Conservation (phyloP, 2,797 vertebrate species). For the Mormyrus hasselquistii region DNA sequence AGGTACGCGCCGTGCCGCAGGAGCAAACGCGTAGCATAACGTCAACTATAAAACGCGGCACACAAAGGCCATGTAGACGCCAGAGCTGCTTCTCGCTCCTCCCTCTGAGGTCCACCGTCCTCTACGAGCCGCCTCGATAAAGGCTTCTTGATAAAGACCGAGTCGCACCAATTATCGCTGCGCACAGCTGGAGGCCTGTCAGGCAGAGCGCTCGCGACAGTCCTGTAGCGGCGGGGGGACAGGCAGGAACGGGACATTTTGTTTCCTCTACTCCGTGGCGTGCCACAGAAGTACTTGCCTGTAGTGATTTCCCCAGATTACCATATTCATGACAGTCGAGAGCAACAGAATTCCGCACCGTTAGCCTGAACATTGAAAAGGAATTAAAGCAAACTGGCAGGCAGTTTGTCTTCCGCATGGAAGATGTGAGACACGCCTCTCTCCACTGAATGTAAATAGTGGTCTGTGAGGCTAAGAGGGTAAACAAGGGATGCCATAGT, state of each 20-base stretch:
- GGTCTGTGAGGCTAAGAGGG: conserved; percentile 58
- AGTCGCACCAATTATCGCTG: conserved; percentile 53
- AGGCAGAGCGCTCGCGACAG: conserved; percentile 66
- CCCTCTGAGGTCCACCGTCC: conserved; percentile 45
- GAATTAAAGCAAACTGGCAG: conserved; percentile 70
- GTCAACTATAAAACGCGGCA: conserved; percentile 32
- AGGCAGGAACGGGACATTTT: conserved; percentile 12
- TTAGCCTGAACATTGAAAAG: conserved; percentile 63
- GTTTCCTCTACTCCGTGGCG: conserved; percentile 67
- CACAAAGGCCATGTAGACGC: conserved; percentile 35
- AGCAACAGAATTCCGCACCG: conserved; percentile 69
- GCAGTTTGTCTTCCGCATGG: conserved; percentile 73
- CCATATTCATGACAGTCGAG: conserved; percentile 77
- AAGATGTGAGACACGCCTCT: conserved; percentile 61
- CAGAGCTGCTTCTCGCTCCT: conserved; percentile 33
- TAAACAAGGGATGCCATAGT: conserved; percentile 51
- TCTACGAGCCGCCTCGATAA: conserved; percentile 46
- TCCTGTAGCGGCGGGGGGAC: conserved; percentile 66
- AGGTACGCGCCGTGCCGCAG: background rate
- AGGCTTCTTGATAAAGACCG: conserved; percentile 44
- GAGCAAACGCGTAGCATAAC: conserved; percentile 23
- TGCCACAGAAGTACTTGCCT: conserved; percentile 77
- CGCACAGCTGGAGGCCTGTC: conserved; percentile 68
- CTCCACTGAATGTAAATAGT: conserved; percentile 63
- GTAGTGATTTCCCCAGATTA: conserved; percentile 78